Evolutionary conservation across 2,888 invertebrate species (phyloP).

Genomic region (Fragum fragum): DNA sequence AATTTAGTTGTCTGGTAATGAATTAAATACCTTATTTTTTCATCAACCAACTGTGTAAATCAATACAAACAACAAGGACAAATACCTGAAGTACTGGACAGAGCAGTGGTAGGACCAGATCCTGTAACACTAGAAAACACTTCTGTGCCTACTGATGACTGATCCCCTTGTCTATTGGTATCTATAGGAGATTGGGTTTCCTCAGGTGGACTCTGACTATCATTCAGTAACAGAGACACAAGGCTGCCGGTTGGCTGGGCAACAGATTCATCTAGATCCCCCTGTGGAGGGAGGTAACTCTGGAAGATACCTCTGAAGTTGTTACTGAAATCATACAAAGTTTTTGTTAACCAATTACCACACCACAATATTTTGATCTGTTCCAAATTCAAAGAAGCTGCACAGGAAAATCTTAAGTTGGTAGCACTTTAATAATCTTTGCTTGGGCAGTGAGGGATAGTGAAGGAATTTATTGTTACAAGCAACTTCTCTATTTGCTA

Average conservation of each 20-base stretch:
- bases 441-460: too few species aligned
- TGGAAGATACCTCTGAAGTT: constrained; percentile 50
- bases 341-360: too few species aligned
- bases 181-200: constrained; percentile 16
- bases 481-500: too few species aligned
- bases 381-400: too few species aligned
- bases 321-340: constrained; percentile 1
- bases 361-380: too few species aligned
- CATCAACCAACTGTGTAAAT: too few species aligned
- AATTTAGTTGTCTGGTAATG: too few species aligned
- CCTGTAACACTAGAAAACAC: constrained; percentile 79
- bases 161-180: constrained; percentile 25
- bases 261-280: not conserved
- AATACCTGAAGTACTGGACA: constrained; percentile 76
- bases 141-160: constrained; percentile 75
- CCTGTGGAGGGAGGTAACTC: constrained; percentile 42
- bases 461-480: too few species aligned
- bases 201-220: constrained; percentile 45
- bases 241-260: constrained; percentile 53
- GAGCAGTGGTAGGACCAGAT: constrained; percentile 79
- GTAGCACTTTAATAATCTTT: too few species aligned
- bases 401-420: too few species aligned
- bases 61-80: too few species aligned
- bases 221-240: constrained; percentile 69
- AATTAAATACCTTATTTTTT: too few species aligned